A percentile compares a stretch with the other conserved stretches of the same genome.
Evolutionary conservation across 1,140 invertebrate genomes (phyloP).

Genomic region (Drosophila takahashii): DNA sequence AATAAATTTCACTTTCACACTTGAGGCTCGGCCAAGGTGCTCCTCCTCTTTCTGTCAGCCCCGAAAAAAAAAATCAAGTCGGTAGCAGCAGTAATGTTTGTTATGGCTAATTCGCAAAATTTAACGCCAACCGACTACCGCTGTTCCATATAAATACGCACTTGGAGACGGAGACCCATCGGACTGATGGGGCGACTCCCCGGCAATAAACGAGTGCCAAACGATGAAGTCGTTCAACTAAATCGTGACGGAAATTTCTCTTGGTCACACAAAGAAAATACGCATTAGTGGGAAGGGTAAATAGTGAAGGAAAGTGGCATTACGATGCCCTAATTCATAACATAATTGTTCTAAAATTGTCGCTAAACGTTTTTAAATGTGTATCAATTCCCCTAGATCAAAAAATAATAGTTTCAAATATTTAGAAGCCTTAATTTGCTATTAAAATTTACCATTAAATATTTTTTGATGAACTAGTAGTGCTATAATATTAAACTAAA

Average conservation of each 20-base stretch:
- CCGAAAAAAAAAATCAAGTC: constrained; percentile 2
- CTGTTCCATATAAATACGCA: constrained; percentile 71
- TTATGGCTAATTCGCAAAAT: constrained; percentile 64
- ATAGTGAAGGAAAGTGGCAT: constrained; percentile 16
- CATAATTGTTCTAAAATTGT: neutral
- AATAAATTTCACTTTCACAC: constrained; percentile 83
- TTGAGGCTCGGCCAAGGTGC: constrained; percentile 60
- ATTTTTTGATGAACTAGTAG: too few relatives aligned
- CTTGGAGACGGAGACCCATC: constrained; percentile 4
- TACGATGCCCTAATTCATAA: constrained; percentile 15
- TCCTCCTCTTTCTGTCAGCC: neutral
- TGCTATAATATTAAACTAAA: too few relatives aligned
- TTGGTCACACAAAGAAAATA: constrained; percentile 28
- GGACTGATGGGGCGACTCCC: constrained; percentile 16
- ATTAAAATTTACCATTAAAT: too few relatives aligned
- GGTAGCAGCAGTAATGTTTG: constrained; percentile 14
- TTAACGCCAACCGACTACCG: constrained; percentile 42
- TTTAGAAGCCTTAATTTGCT: too few relatives aligned
- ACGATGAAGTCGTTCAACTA: constrained; percentile 40
- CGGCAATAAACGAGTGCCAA: constrained; percentile 22
- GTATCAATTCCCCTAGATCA: too few relatives aligned
- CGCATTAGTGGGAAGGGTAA: constrained; percentile 5
- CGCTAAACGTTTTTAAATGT: too few relatives aligned
- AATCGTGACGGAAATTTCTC: constrained; percentile 78
- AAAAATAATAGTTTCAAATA: too few relatives aligned